These are phyloP conservation scores for Acromyrmex heyeri DNA, from an alignment of 1,140 invertebrate species.

Conservation along the genomic window DNA sequence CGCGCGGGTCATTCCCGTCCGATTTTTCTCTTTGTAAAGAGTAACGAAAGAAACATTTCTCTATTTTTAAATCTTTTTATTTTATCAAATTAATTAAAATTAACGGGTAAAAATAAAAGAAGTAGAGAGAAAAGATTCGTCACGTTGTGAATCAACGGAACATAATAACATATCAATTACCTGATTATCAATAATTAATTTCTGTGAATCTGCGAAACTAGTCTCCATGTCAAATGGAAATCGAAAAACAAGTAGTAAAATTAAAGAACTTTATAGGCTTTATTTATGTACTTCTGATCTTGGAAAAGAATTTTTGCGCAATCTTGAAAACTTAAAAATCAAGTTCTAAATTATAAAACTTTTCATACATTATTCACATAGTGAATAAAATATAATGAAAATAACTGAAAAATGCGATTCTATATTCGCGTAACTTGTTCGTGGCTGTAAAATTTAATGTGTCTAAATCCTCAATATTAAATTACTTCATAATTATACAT, in stretches of 20 bases:
- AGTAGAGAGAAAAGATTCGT: too few relatives aligned
- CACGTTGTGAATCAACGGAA: not conserved
- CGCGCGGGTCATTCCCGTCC: constrained; percentile 12
- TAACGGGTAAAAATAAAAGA: not conserved
- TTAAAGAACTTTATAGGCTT: too few relatives aligned
- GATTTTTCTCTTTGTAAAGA: not conserved
- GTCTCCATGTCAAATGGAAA: not conserved
- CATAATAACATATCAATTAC: constrained; percentile 17
- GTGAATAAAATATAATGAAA: constrained; percentile 2
- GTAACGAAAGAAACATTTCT: not conserved
- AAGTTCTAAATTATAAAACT: not conserved
- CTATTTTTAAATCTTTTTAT: constrained; percentile 3
- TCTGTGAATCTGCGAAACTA: not conserved
- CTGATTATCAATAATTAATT: constrained; percentile 23
- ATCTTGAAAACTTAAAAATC: not conserved
- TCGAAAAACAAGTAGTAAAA: too few relatives aligned
- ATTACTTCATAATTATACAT: not conserved
- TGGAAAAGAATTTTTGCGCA: not conserved
- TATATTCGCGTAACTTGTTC: not conserved
- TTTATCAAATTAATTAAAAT: constrained; percentile 32
- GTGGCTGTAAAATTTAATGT: not conserved
- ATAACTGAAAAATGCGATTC: not conserved
- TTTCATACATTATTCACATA: not conserved
- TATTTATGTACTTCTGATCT: too few relatives aligned
- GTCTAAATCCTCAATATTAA: not conserved